Conservation (phyloP, 2,113 vertebrate genomes). For the Sminthopsis crassicaudata region DNA sequence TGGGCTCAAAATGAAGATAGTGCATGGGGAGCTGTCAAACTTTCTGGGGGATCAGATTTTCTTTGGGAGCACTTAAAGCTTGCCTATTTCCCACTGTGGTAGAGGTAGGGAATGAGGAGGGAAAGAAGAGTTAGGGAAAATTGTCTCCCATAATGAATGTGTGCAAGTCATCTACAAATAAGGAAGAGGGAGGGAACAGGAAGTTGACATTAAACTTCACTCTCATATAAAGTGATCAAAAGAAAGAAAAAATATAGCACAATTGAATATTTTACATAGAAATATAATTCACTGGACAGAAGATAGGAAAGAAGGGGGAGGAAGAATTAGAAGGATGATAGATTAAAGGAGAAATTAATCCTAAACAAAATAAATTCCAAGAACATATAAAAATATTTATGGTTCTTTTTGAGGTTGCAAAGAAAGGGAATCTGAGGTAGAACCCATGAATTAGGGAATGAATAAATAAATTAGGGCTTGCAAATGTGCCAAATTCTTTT, state of each 20-base stretch:
- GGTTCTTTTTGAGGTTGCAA: not conserved
- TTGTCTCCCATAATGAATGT: not conserved
- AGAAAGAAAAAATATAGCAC: not conserved
- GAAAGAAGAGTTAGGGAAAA: not conserved
- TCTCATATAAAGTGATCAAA: not conserved
- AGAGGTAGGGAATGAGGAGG: not conserved
- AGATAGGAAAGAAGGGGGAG: not conserved
- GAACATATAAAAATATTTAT: not conserved
- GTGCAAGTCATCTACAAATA: not conserved
- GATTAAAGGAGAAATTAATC: not conserved
- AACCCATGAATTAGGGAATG: not conserved
- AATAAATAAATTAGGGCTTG: not conserved
- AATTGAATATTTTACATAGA: not conserved
- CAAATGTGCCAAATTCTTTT: not conserved
- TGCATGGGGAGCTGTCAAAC: not conserved
- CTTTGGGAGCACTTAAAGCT: not conserved
- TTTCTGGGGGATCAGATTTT: not conserved
- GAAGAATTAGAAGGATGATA: not conserved
- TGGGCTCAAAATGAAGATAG: not conserved
- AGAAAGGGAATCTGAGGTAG: not conserved
- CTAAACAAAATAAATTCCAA: not conserved
- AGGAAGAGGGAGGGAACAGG: not conserved
- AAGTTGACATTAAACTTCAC: not conserved
- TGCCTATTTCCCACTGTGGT: not conserved
- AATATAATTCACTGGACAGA: not conserved